Conservation (phyloP, 92 coral and sea anemone genomes). For the Porites rus region DNA sequence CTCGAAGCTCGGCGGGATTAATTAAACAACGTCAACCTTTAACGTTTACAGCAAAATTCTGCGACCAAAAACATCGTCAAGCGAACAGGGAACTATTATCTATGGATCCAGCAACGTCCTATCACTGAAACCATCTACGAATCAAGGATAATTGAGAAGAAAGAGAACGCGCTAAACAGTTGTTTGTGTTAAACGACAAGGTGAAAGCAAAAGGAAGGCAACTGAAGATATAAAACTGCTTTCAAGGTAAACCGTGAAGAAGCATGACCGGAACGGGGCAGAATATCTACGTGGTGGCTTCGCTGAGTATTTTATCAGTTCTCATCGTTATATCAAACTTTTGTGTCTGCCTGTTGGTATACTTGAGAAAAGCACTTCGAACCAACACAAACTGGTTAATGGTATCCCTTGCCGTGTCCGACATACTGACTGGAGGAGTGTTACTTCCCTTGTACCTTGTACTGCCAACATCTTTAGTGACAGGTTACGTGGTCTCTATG, state of each 20-base stretch:
- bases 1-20: constrained; percentile 12
- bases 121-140: background rate
- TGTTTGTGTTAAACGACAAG: background rate
- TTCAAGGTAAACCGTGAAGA: background rate
- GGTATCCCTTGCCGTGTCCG: constrained; percentile 81
- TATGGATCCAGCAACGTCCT: background rate
- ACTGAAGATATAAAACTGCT: background rate
- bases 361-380: constrained; percentile 63
- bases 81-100: background rate
- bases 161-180: background rate
- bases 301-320: constrained; percentile 58
- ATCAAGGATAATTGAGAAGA: background rate
- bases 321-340: constrained; percentile 69
- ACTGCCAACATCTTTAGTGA: constrained; percentile 61
- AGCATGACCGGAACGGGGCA: constrained; percentile 18
- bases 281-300: constrained; percentile 49
- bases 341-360: constrained; percentile 78
- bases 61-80: background rate
- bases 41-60: background rate
- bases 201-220: background rate
- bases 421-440: constrained; percentile 75
- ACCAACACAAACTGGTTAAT: constrained; percentile 80
- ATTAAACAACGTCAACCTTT: constrained; percentile 6
- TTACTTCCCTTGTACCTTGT: constrained; percentile 77
- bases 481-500: constrained; percentile 66